Base-by-base conservation (phyloP, 2,797 vertebrate genomes). In the Pipistrellus nathusii region DNA sequence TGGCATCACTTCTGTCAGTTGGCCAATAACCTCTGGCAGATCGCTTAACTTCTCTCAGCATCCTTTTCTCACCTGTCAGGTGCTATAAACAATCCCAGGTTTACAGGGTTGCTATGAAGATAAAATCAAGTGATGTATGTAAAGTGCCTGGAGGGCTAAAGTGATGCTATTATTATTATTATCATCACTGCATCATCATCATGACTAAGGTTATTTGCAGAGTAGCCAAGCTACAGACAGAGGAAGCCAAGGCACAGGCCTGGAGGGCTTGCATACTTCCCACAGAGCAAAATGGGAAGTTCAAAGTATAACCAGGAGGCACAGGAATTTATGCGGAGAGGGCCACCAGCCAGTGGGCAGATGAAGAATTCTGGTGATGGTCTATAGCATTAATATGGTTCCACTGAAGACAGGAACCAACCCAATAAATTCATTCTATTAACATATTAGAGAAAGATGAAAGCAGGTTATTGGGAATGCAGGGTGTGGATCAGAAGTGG, bases 41-140 rank as follows among this genome's bases (percentile, higher is more conserved):
- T 71, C 32, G 77, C 17, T 83, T 30, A 51, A 48, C 68, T 73
- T 68, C 48, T 75, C 13, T 38, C 51, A 32, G 32, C 44, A 87
- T 66, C 90, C 30, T 32, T 80, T 90, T 59, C 64, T 78, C 64
- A 87, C 21, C 62, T 77, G 17, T 83, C 87, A 96, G 92, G 86
- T 0, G 20, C 35, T 71, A 35, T 59, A 73, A 92, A 44, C 25
- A 87, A 46, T 10, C 25, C 12, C 23, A 41, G 12, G 64, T 68
- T 76, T 80, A 83, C 14, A 84, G 27, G 23, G 10, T 17, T 85
- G 66, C 76, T 90, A 75, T 17, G 18, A 41, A 90, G 41, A 83
- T 81, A 84, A 94, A 95, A 91, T 76, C 88, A 93, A 38, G 41
- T 71, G 82, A 53, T 25, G 46, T 30, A 44, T 30, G 55, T 78